Evolutionary conservation across 1,140 invertebrate species (phyloP), one percentile per base, ranked within the genome.

Genomic region (Ditylenchus dipsaci): DNA sequence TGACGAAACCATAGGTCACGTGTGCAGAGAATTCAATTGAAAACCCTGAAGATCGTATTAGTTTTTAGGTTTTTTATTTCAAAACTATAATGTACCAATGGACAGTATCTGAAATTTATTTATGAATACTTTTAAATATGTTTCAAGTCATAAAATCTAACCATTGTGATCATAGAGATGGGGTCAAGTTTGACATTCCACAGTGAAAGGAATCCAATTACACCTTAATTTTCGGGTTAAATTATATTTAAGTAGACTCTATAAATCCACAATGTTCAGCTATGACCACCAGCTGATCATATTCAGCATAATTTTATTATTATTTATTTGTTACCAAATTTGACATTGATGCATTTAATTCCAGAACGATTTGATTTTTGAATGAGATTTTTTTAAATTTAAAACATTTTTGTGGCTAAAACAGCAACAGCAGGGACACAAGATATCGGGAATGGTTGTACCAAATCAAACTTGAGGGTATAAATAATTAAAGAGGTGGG

Each of bases 181-280:
- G 85, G 81, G 64, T 82, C 80, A 42, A 82, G 63, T 47, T 82
- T 82, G n/a, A 97, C 91, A 71, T 89, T 88, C 93, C 94, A 97
- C 0, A 95, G 85, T 0, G 92, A 89, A 91, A 97, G 94, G 84
- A 95, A 95, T 0, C 94, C 94, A 1, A 94, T 90, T 0, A 97
- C 92, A 17, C 94, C 79, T 65, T 13, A 13, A n/a, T 13, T 53
- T 63, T n/a, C 11, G 38, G n/a, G n/a, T n/a, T 78, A 60, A 76
- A 78, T n/a, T n/a, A n/a, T n/a, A n/a, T 3, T 0, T 7, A n/a
- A 70, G 17, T 84, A 78, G 7, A 84, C 62, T 53, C 81, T n/a
- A n/a, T n/a, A n/a, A n/a, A n/a, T n/a, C n/a, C n/a, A n/a, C n/a
- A n/a, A n/a, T n/a, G n/a, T n/a, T n/a, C n/a, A n/a, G n/a, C n/a